These are phyloP conservation scores for Mohoua ochrocephala DNA, from an alignment of 2,113 vertebrate genomes.

Conservation along the genomic window DNA sequence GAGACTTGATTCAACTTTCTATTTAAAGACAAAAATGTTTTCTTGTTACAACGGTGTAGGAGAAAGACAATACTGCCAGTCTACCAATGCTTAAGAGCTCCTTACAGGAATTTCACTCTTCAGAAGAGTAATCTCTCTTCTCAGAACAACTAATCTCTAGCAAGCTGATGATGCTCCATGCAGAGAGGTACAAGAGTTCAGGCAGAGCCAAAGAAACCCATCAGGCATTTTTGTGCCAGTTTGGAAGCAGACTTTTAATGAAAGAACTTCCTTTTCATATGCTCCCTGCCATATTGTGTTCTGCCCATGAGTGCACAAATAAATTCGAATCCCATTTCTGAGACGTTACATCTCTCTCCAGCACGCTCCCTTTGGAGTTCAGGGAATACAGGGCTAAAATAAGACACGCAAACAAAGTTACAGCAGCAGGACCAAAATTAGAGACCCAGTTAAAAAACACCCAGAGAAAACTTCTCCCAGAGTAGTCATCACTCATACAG, in stretches of 20 bases:
- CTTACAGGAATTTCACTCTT: background rate
- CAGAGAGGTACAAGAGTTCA: background rate
- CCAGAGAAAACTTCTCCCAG: background rate
- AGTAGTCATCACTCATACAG: background rate
- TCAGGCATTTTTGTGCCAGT: background rate
- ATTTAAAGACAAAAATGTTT: background rate
- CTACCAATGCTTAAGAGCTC: background rate
- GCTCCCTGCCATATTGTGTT: background rate
- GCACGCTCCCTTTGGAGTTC: background rate
- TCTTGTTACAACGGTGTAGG: background rate
- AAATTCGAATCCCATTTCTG: background rate
- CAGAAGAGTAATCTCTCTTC: background rate
- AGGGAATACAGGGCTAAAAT: background rate
- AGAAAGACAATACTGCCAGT: background rate
- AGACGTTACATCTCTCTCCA: background rate
- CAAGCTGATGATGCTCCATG: background rate
- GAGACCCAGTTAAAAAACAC: background rate
- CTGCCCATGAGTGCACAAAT: background rate
- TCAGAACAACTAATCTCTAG: background rate
- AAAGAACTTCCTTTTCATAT: background rate
- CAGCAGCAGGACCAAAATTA: background rate
- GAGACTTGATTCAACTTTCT: background rate
- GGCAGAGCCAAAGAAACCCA: background rate
- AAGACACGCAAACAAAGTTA: background rate
- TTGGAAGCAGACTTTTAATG: background rate